Evolutionary conservation across 2,888 invertebrate genomes (phyloP), one percentile per base, ranked within the genome.

Genomic region (Marronus borbonicus): DNA sequence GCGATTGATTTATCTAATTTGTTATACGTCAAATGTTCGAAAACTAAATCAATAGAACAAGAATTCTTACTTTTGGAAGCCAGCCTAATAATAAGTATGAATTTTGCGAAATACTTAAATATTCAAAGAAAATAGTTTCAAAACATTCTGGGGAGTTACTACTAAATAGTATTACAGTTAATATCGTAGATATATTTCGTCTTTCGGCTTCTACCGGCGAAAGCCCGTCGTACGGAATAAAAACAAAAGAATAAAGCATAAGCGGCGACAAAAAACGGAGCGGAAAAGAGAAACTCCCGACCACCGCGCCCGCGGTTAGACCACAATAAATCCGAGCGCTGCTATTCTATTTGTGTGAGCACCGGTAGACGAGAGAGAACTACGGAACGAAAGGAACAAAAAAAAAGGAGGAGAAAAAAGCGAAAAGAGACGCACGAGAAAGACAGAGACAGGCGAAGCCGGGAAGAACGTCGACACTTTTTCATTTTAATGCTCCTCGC

Each of bases 391-490:
- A 72, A 72, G 72, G 44, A 66, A 66, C 66, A 49, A 66, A 66
- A 66, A 66, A 44, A 58, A 58, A 58, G 24, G 20, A 24, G 55
- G 10, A 36, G 14, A 49, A 44, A 66, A 66, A 66, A 66, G 44
- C 66, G 66, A 66, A 72, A 72, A 58, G 39, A 58, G 72, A 72
- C 58, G 36, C 58, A 52, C 72, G 76, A 58, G 72, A 74, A 76
- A 66, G 72, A 79, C 68, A 72, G 72, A 76, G 76, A 76, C 64
- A 76, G 55, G 64, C 76, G 76, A 20, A 65, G 78, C 65, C 76
- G 78, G 78, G 77, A 66, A 78, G 79, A 79, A 72, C 79, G 79
- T 76, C 79, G 79, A 79, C 79, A 79, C 79, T 79, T 79, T 79
- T 79, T 79, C 79, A 79, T 79, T 79, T 79, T 76, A 76, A 76